Conservation (phyloP, 2,888 invertebrate genomes). For the Bugula neritina region DNA sequence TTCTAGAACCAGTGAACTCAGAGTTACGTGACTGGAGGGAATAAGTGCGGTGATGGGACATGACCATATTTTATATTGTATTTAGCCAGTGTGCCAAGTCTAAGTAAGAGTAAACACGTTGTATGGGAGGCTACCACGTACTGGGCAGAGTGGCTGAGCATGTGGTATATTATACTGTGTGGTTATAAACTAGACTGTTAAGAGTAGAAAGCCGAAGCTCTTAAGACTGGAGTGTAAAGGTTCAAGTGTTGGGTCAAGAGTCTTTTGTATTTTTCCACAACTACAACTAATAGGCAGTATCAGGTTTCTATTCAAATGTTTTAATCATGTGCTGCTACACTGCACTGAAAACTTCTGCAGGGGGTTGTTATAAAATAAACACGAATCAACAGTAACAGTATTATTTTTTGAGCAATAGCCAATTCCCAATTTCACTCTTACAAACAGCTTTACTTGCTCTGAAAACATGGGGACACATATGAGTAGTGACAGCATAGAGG, state of each 20-base stretch:
- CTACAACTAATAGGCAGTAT: not conserved
- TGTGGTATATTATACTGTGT: too few species aligned
- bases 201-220: too few species aligned
- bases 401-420: not conserved
- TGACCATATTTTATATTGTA: too few species aligned
- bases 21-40: too few species aligned
- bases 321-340: not conserved
- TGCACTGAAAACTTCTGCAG: not conserved
- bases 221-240: too few species aligned
- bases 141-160: too few species aligned
- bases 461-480: not conserved
- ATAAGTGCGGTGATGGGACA: too few species aligned
- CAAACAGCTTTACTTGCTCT: conserved; percentile 17
- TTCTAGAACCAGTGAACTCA: too few species aligned
- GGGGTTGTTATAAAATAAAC: conserved; percentile 1
- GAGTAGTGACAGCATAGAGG: not conserved
- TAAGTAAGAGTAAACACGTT: too few species aligned
- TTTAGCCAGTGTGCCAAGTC: too few species aligned
- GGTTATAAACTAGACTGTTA: too few species aligned
- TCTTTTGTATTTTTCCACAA: not conserved
- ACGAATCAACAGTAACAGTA: not conserved
- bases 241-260: not conserved
- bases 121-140: too few species aligned
- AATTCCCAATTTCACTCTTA: not conserved
- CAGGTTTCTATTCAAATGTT: conserved; percentile 1